Conservation (phyloP, 2,888 invertebrate genomes). For the Pseudococcus viburni region DNA sequence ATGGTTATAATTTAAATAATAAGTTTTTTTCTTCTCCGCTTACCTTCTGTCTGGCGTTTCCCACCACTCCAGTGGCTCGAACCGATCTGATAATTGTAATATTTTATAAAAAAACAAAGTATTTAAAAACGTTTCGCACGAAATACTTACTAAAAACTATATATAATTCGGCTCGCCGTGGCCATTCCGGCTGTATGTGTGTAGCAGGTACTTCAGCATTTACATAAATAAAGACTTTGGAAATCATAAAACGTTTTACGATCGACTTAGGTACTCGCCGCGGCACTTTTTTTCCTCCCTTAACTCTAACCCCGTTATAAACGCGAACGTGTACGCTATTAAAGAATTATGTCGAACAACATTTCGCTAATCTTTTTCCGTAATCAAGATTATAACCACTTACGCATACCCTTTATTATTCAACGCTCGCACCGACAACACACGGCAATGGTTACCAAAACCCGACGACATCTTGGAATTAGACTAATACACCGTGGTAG, state of each 20-base stretch:
- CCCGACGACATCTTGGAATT: slow-evolving; percentile 31
- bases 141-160: background rate
- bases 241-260: slow-evolving; percentile 56
- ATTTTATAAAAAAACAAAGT: slow-evolving; percentile 44
- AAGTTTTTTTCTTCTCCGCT: slow-evolving; percentile 10
- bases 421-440: slow-evolving; percentile 27
- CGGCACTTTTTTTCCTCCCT: slow-evolving; percentile 1
- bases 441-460: slow-evolving; percentile 30
- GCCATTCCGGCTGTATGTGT: background rate
- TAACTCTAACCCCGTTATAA: background rate
- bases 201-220: slow-evolving; percentile 1
- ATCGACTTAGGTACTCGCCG: slow-evolving; percentile 25
- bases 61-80: background rate
- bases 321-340: slow-evolving; percentile 49
- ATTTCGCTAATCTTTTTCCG: slow-evolving; percentile 49
- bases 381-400: slow-evolving; percentile 57
- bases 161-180: background rate
- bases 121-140: slow-evolving; percentile 53
- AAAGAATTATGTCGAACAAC: slow-evolving; percentile 58
- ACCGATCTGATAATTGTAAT: slow-evolving; percentile 52
- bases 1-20: slow-evolving; percentile 53
- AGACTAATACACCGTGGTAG: background rate
- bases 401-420: slow-evolving; percentile 51
- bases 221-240: slow-evolving; percentile 56
- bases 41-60: background rate